Evolutionary conservation across 2,888 invertebrate genomes (phyloP).

Genomic region (Eristalinus sepulchralis): DNA sequence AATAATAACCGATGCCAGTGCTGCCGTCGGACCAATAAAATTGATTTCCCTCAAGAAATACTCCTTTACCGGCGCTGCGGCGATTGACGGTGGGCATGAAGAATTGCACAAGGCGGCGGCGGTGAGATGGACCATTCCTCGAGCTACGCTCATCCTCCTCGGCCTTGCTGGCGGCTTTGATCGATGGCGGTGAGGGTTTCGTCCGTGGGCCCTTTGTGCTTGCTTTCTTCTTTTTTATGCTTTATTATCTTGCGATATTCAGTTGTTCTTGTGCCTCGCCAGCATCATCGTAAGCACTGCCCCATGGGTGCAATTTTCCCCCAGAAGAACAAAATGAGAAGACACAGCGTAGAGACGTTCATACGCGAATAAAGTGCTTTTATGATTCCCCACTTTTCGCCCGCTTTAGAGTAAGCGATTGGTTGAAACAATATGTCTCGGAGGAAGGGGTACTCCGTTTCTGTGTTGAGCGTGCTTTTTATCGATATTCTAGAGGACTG

Average conservation of each 20-base stretch:
- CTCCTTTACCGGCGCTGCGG: slow-evolving; percentile 15
- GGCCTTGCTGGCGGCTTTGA: not conserved
- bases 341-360: slow-evolving; percentile 5
- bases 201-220: slow-evolving; percentile 18
- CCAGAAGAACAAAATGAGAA: slow-evolving; percentile 34
- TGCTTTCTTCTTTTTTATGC: slow-evolving; percentile 24
- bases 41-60: slow-evolving; percentile 67
- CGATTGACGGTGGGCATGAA: not conserved
- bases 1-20: slow-evolving; percentile 53
- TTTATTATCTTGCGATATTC: slow-evolving; percentile 57
- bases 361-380: slow-evolving; percentile 2
- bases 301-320: slow-evolving; percentile 56
- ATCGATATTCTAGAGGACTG: not conserved
- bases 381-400: not conserved
- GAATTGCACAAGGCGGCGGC: not conserved
- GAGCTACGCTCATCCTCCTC: slow-evolving; percentile 24
- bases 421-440: not conserved
- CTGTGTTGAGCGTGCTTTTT: not conserved
- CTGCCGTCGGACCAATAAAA: slow-evolving; percentile 55
- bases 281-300: slow-evolving; percentile 45
- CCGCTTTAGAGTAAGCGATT: not conserved
- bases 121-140: not conserved
- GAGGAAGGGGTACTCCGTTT: not conserved
- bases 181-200: slow-evolving; percentile 15
- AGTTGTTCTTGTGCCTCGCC: slow-evolving; percentile 54